Evolutionary conservation across 2,888 invertebrate species (phyloP), one percentile per base, ranked within the genome.

Genomic region (Stictocephala bisonia): DNA sequence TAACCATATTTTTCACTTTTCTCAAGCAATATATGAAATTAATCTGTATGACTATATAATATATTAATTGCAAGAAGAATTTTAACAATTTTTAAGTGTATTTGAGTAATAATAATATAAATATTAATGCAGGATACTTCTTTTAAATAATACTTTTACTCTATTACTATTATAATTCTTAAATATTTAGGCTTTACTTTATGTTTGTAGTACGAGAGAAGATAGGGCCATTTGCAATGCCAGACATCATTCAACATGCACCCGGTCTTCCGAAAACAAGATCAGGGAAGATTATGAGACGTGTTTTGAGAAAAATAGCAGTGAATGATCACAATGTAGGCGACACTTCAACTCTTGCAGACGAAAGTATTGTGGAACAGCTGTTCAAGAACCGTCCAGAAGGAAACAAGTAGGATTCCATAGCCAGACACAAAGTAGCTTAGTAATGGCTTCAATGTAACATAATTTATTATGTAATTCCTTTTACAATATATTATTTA

Each of bases 231-330:
- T 97, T 99, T 84, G 99, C 99, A 0, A 90, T 93, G 80, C 99
- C 99, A 0, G 99, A 99, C 83, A 90, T 92, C 40, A 91, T 99
- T 73, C 99, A 99, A 79, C 90, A 94, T 83, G 97, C 98, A 0
- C 95, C 97, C 0, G 94, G 92, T 0, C 86, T 99, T 76, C 99
- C 99, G 0, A 98, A 99, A 85, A 98, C 98, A 0, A 88, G 98
- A 58, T 98, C 98, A 0, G 99, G 99, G 1, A 99, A 99, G 86
- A 98, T 99, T 75, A 98, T 99, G 95, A 89, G 99, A 75, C 89
- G 99, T 77, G 93, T 99, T 73, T 86, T 99, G 75, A 89, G 97
- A 76, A 97, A 98, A 85, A 91, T 99, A 13, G 98, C 99, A 0
- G 85, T 93, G 1, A 94, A 95, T 41, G 97, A 98, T 82, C 86